Conservation (phyloP, 2,797 vertebrate species). For the Cuniculus paca region DNA sequence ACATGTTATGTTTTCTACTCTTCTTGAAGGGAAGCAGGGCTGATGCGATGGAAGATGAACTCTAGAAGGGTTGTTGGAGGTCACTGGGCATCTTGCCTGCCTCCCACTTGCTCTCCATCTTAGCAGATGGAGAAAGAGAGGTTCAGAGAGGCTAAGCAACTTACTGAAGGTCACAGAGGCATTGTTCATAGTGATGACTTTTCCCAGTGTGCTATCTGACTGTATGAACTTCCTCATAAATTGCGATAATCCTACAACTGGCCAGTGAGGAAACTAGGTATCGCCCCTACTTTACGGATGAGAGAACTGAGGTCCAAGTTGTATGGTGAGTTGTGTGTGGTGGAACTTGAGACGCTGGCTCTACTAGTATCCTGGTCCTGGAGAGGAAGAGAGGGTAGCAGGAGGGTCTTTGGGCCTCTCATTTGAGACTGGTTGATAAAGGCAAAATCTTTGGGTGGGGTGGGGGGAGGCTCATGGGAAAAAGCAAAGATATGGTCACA, state of each 20-base stretch:
- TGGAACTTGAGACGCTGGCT: not conserved
- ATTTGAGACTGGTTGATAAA: not conserved
- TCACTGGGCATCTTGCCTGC: not conserved
- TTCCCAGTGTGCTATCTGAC: not conserved
- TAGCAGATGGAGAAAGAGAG: not conserved
- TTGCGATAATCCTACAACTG: not conserved
- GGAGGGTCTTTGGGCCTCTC: not conserved
- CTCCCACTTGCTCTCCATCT: not conserved
- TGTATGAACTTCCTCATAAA: not conserved
- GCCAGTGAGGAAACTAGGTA: not conserved
- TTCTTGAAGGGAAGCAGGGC: not conserved
- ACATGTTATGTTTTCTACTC: not conserved
- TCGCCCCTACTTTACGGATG: not conserved
- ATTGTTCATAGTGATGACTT: not conserved
- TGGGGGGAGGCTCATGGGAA: accelerated
- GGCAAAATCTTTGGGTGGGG: not conserved
- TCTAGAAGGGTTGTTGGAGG: not conserved
- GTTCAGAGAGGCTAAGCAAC: not conserved
- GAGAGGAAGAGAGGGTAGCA: no score
- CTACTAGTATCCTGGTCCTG: not conserved
- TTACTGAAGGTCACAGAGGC: not conserved
- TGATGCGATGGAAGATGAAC: not conserved
- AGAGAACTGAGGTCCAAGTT: not conserved
- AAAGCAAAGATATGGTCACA: not conserved
- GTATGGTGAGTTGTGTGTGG: not conserved